Conservation (phyloP, 2,888 invertebrate genomes). For the Heliothis peltigera region DNA sequence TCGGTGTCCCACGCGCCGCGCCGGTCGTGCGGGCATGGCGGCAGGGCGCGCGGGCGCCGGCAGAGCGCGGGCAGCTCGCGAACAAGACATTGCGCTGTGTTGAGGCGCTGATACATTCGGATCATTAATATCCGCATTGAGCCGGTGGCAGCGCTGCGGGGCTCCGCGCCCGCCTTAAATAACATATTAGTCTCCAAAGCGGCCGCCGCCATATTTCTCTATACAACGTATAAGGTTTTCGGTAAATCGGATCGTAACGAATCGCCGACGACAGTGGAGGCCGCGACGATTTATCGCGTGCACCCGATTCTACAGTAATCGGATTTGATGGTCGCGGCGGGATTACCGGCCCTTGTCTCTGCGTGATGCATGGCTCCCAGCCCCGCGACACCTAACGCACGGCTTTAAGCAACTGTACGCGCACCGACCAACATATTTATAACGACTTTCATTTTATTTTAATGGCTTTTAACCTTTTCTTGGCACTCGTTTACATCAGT, state of each 20-base stretch:
- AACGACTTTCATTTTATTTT: slow-evolving; percentile 36
- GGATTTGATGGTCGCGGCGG: slow-evolving; percentile 75
- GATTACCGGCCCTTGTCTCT: slow-evolving; percentile 55
- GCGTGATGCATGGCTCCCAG: slow-evolving; percentile 48
- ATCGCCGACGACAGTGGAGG: slow-evolving; percentile 83
- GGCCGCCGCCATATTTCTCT: slow-evolving; percentile 84
- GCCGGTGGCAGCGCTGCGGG: slow-evolving; percentile 84
- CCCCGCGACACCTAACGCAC: slow-evolving; percentile 19
- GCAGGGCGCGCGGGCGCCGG: neutral
- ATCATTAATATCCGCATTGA: slow-evolving; percentile 86
- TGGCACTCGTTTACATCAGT: slow-evolving; percentile 40
- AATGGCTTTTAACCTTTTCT: slow-evolving; percentile 47
- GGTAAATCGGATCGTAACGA: slow-evolving; percentile 85
- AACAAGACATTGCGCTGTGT: slow-evolving; percentile 76
- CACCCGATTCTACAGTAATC: slow-evolving; percentile 83
- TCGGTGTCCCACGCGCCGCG: slow-evolving; percentile 15
- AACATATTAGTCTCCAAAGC: slow-evolving; percentile 87
- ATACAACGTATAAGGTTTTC: slow-evolving; percentile 74
- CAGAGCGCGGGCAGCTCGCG: slow-evolving; percentile 50
- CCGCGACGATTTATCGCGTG: slow-evolving; percentile 83
- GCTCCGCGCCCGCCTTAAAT: slow-evolving; percentile 81
- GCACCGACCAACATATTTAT: slow-evolving; percentile 29
- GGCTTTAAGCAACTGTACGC: slow-evolving; percentile 5
- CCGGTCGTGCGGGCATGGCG: neutral
- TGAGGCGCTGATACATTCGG: slow-evolving; percentile 78